A percentile compares a stretch with the other conserved stretches of the same genome.
These are phyloP conservation scores for Dendrolimus punctatus DNA, from an alignment of 1,140 invertebrate genomes.

Conservation along the genomic window DNA sequence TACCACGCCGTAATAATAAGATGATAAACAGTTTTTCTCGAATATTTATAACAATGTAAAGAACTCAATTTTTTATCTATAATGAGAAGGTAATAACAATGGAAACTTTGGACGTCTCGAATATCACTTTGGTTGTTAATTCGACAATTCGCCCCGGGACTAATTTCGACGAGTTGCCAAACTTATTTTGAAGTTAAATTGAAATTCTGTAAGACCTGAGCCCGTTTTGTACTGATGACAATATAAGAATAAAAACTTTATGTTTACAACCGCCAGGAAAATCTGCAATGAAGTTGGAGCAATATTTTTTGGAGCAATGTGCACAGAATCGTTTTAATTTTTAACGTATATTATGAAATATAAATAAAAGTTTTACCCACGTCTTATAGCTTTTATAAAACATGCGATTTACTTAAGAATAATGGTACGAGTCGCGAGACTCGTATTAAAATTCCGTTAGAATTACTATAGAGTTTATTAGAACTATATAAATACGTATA, in stretches of 20 bases:
- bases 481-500: too few species aligned
- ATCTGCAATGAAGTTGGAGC: constrained; percentile 7
- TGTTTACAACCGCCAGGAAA: constrained; percentile 12
- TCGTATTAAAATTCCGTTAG: too few species aligned
- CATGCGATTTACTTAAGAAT: background rate
- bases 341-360: constrained; percentile 11
- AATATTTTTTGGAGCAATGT: constrained; percentile 9
- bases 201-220: constrained; percentile 32
- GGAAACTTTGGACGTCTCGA: constrained; percentile 6
- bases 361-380: constrained; percentile 5
- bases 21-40: too few species aligned
- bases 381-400: background rate
- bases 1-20: too few species aligned
- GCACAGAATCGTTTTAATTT: constrained; percentile 12
- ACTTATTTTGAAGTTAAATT: constrained; percentile 55
- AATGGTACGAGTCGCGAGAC: too few species aligned
- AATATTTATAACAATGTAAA: too few species aligned
- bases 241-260: constrained; percentile 21
- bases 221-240: constrained; percentile 19
- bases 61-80: too few species aligned
- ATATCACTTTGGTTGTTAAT: constrained; percentile 13
- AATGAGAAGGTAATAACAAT: background rate
- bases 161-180: constrained; percentile 35
- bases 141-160: constrained; percentile 18
- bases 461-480: too few species aligned